Conservation (phyloP, 2,113 vertebrate species). For the Myotis brandtii region DNA sequence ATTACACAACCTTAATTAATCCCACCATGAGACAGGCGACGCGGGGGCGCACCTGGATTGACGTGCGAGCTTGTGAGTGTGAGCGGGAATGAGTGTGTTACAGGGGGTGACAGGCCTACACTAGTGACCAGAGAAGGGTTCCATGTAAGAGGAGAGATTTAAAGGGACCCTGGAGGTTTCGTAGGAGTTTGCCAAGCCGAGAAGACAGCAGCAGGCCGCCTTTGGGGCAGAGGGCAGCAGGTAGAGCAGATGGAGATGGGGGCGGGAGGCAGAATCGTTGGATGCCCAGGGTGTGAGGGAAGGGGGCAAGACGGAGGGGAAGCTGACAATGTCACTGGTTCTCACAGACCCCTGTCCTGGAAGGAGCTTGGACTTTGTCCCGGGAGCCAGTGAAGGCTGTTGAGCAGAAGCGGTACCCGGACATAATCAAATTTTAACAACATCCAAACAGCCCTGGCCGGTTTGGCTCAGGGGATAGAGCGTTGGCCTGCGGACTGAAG, state of each 20-base stretch:
- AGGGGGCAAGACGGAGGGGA: rapidly evolving
- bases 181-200: rapidly evolving
- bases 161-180: neutral
- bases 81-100: rapidly evolving
- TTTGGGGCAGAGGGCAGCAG: neutral
- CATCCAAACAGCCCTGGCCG: too few relatives aligned
- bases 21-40: rapidly evolving
- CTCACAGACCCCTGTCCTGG: neutral
- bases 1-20: rapidly evolving
- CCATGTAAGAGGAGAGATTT: neutral
- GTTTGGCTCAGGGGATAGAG: too few relatives aligned
- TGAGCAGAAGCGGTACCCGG: neutral
- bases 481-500: too few relatives aligned
- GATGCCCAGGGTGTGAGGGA: too few relatives aligned
- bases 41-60: too few relatives aligned
- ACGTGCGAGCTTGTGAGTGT: neutral
- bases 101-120: neutral
- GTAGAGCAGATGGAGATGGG: neutral
- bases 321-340: neutral
- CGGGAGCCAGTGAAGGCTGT: neutral
- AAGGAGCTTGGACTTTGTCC: neutral
- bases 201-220: neutral
- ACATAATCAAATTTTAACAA: neutral
- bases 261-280: neutral
- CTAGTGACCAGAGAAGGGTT: neutral